A percentile compares a stretch with the other conserved stretches of the same genome.
Conservation (phyloP, 2,797 vertebrate species). For the Epinephelus coioides region DNA sequence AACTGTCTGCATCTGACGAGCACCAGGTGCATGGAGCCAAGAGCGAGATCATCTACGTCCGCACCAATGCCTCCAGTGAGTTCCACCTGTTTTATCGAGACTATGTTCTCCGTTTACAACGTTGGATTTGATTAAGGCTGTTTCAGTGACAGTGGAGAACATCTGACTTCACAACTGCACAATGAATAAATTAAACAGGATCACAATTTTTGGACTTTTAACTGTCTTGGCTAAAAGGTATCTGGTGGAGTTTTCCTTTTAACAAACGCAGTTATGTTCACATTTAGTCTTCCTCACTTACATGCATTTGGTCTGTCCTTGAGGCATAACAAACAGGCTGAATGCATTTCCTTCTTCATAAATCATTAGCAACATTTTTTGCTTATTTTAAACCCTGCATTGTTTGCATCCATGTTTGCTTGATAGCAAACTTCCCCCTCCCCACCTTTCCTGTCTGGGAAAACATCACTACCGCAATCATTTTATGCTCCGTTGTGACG, state of each 20-base stretch:
- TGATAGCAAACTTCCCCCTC: neutral
- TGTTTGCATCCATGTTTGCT: conserved; percentile 2
- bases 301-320: neutral
- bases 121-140: neutral
- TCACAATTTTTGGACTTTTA: neutral
- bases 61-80: conserved; percentile 94
- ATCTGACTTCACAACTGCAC: neutral
- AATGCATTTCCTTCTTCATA: conserved; percentile 10
- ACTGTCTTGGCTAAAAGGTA: neutral
- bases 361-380: neutral
- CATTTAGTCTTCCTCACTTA: conserved; percentile 2
- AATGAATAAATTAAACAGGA: neutral
- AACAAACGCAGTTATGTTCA: conserved; percentile 11
- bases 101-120: neutral
- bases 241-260: neutral
- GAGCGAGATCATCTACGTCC: conserved; percentile 96
- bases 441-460: neutral
- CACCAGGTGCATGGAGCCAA: conserved; percentile 94
- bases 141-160: neutral
- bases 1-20: conserved; percentile 95
- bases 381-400: neutral
- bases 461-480: neutral
- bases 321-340: conserved; percentile 8
- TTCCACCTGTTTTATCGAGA: conserved; percentile 25
- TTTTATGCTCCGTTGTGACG: neutral